These are phyloP conservation scores for Xylota sylvarum DNA, from an alignment of 2,888 invertebrate species.

Conservation along the genomic window DNA sequence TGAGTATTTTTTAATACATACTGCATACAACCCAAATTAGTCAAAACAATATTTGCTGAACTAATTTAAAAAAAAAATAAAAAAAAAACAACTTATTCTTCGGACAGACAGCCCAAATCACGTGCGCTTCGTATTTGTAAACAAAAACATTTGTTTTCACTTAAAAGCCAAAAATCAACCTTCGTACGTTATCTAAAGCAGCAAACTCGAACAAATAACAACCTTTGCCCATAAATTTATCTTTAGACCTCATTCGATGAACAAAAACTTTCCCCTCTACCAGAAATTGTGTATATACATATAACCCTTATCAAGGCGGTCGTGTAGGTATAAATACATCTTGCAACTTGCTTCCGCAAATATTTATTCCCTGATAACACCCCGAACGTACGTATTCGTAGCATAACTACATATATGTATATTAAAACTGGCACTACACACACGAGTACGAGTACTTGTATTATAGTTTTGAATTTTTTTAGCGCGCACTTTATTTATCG, in stretches of 20 bases:
- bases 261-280: constrained; percentile 4
- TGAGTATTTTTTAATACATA: not conserved
- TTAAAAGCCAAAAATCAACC: constrained; percentile 21
- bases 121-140: constrained; percentile 10
- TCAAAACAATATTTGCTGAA: constrained; percentile 1
- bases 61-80: not conserved
- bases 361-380: constrained; percentile 25
- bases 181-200: constrained; percentile 5
- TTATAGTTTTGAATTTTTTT: not conserved
- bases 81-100: too few species aligned
- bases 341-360: constrained; percentile 36
- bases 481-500: constrained; percentile 20
- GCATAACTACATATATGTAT: too few species aligned
- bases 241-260: not conserved
- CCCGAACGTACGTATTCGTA: not conserved
- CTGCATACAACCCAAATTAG: not conserved
- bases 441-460: too few species aligned
- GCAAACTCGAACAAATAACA: constrained; percentile 25
- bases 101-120: constrained; percentile 1
- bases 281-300: too few species aligned
- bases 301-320: not conserved
- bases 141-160: constrained; percentile 38
- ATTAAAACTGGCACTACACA: not conserved
- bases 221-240: constrained; percentile 2
- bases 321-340: not conserved